Conservation (phyloP, 2,888 invertebrate species). For the Steromphala cineraria region DNA sequence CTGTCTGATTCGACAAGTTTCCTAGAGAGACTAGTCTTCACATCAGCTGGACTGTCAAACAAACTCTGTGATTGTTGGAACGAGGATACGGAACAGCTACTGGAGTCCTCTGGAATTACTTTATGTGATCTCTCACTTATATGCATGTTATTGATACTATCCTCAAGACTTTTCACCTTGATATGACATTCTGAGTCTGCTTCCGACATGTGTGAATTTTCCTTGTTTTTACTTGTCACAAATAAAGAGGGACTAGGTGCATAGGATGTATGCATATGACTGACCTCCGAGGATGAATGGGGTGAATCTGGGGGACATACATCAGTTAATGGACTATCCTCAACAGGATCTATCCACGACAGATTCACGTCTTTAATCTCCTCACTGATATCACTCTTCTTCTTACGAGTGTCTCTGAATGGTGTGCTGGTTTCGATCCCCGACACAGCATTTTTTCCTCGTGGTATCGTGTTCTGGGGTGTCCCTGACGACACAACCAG, state of each 20-base stretch:
- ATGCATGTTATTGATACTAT: slow-evolving; percentile 9
- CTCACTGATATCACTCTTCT: slow-evolving; percentile 22
- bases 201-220: neutral
- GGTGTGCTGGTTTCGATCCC: slow-evolving; percentile 60
- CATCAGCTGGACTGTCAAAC: neutral
- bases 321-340: slow-evolving; percentile 14
- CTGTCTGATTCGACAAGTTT: neutral
- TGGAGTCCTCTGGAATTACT: slow-evolving; percentile 12
- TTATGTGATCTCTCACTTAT: neutral
- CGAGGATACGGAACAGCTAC: neutral
- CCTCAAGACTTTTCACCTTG: slow-evolving; percentile 17
- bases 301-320: neutral
- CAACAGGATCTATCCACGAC: slow-evolving; percentile 46
- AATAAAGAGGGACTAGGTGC: neutral
- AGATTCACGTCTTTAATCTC: slow-evolving; percentile 41
- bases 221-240: slow-evolving; percentile 11
- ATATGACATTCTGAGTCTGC: too few relatives aligned
- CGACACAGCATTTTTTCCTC: neutral
- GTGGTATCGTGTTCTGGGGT: slow-evolving; percentile 16
- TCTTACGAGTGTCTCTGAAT: slow-evolving; percentile 30
- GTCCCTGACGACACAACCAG: slow-evolving; percentile 52
- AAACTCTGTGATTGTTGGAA: slow-evolving; percentile 7
- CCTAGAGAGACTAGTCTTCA: neutral
- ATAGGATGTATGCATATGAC: neutral
- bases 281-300: neutral